Base-by-base conservation (phyloP, 2,888 invertebrate genomes). In the Catocala nupta region DNA sequence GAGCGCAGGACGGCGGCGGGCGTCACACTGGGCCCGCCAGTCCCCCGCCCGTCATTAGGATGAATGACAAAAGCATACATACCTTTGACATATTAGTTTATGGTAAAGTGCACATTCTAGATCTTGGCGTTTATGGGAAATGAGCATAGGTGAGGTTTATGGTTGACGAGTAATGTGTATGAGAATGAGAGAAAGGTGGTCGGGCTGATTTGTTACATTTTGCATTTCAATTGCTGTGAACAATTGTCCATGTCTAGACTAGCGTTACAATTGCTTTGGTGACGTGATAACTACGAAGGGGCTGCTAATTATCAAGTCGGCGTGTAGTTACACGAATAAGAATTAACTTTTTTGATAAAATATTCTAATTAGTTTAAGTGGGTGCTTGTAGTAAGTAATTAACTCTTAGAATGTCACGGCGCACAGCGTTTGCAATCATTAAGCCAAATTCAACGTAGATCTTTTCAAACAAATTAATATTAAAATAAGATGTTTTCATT, bases 101-200 rank as follows among this genome's bases (percentile, higher is more conserved):
- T 85, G 92, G 90, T 89, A 80, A 91, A 82, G 59, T 83, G 83
- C 74, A 78, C 81, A 90, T 90, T 91, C 92, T 90, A 88, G 90
- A 90, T 90, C 88, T 88, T 86, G 62, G 34, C 57, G 81, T 87
- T 90, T 90, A 90, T 90, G 91, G 91, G 90, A 91, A 91, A 80
- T 86, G 90, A 86, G 78, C 89, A 87, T 78, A 61, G 44, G 43
- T 63, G 25, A 73, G 71, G 82, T 83, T 84, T 81, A 83, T 86
- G 86, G 81, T 79, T 76, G 68, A 73, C 12, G 70, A 68, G 76
- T 73, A 73, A 80, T 80, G 68, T 64, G 76, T 77, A 77, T 77
- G 77, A 58, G 75, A 74, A 80, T 66, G 57, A 8, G 10, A 11
- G 16, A 47, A 43, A 47, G 45, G 45, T 65, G 61, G 69, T 60